phyloP scores from a whole-genome alignment of 1,140 invertebrate genomes.

The Laupala kohalensis region DNA sequence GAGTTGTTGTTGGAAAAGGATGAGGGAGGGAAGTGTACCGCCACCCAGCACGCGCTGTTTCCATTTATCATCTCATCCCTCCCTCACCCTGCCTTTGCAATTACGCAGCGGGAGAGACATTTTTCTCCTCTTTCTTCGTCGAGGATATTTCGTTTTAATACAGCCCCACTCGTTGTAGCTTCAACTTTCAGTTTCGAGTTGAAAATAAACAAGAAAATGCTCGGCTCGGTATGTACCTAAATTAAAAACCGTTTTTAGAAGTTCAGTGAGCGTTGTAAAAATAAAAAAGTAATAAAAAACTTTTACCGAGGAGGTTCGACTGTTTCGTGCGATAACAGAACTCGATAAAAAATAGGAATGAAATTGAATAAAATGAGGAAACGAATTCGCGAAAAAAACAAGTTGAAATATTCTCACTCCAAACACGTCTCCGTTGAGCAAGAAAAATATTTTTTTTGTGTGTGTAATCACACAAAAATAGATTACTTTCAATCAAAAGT shows the following conservation, averaged over 20 bases:
- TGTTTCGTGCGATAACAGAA: too few relatives aligned
- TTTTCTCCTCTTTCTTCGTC: not conserved
- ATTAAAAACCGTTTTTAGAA: not conserved
- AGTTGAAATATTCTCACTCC: too few relatives aligned
- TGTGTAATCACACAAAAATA: too few relatives aligned
- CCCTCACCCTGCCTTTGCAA: not conserved
- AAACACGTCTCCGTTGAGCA: too few relatives aligned
- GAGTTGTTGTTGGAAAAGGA: not conserved
- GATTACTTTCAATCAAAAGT: too few relatives aligned
- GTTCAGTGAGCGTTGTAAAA: not conserved
- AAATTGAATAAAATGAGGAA: too few relatives aligned
- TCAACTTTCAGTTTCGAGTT: not conserved
- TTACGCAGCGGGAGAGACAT: not conserved
- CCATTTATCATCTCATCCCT: not conserved
- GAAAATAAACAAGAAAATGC: not conserved
- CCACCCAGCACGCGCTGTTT: too few relatives aligned
- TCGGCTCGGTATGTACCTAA: not conserved
- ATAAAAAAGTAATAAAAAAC: not conserved
- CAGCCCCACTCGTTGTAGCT: not conserved
- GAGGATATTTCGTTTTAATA: not conserved
- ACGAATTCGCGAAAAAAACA: too few relatives aligned
- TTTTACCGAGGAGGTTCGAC: not conserved
- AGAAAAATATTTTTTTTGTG: too few relatives aligned
- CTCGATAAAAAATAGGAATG: too few relatives aligned
- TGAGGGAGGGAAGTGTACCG: too few relatives aligned